These are phyloP conservation scores for Chelidonichthys spinosus DNA, from an alignment of 2,797 vertebrate species.

Conservation along the genomic window DNA sequence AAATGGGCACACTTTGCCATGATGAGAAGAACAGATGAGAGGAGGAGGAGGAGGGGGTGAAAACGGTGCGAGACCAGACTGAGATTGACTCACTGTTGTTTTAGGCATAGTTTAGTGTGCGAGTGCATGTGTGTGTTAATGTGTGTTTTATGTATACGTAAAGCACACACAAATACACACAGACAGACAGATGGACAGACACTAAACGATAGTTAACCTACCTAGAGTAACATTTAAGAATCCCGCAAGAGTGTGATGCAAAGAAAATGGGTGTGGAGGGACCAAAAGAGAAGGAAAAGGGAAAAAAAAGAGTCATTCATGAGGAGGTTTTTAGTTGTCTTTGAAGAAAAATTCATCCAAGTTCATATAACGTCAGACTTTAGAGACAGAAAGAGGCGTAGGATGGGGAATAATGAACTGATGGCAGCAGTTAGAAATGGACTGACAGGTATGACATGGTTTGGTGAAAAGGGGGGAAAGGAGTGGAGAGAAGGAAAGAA, in stretches of 20 bases:
- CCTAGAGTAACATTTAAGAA: slow-evolving; percentile 88
- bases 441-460: slow-evolving; percentile 63
- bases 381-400: slow-evolving; percentile 67
- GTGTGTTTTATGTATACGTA: slow-evolving; percentile 87
- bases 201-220: slow-evolving; percentile 89
- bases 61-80: slow-evolving; percentile 62
- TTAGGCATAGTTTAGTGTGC: slow-evolving; percentile 74
- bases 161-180: slow-evolving; percentile 87
- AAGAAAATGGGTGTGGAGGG: slow-evolving; percentile 82
- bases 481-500: slow-evolving; percentile 58
- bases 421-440: slow-evolving; percentile 56
- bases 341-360: slow-evolving; percentile 81
- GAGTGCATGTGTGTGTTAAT: slow-evolving; percentile 83
- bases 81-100: slow-evolving; percentile 55
- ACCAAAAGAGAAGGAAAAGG: slow-evolving; percentile 79
- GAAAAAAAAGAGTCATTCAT: slow-evolving; percentile 76
- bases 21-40: slow-evolving; percentile 41
- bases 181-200: slow-evolving; percentile 87
- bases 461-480: slow-evolving; percentile 49
- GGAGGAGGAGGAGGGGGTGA: slow-evolving; percentile 53
- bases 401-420: slow-evolving; percentile 53
- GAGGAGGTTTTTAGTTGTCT: slow-evolving; percentile 74
- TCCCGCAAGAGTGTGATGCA: slow-evolving; percentile 86
- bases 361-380: slow-evolving; percentile 80
- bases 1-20: slow-evolving; percentile 64